These are phyloP conservation scores for Zosterops hypoxanthus DNA, from an alignment of 2,113 vertebrate genomes.

Conservation along the genomic window DNA sequence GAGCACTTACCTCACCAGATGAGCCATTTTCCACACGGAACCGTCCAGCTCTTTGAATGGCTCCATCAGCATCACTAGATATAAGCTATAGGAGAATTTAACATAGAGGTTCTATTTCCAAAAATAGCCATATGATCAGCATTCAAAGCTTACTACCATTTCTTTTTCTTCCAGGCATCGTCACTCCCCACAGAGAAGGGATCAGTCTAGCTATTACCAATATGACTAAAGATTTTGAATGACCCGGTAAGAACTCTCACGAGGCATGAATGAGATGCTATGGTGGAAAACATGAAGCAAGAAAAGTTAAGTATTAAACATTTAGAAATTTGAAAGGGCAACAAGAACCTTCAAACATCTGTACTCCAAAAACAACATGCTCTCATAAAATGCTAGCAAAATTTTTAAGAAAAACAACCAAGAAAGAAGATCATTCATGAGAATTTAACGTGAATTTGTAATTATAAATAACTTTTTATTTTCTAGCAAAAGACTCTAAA, in stretches of 20 bases:
- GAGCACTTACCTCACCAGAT: constrained; percentile 85
- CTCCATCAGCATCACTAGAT: constrained; percentile 97
- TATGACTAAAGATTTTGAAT: neutral
- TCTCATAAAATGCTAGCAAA: neutral
- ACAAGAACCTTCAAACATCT: neutral
- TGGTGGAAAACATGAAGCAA: neutral
- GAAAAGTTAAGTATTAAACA: neutral
- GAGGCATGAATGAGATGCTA: neutral
- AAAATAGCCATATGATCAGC: neutral
- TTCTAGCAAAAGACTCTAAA: neutral
- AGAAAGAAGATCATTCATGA: neutral
- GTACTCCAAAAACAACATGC: neutral
- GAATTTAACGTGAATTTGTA: neutral
- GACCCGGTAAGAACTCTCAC: neutral
- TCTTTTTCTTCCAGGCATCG: neutral
- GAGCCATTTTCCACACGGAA: constrained; percentile 98
- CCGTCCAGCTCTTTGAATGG: constrained; percentile 96
- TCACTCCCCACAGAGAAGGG: neutral
- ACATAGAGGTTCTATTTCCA: neutral
- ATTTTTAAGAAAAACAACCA: neutral
- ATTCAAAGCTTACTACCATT: neutral
- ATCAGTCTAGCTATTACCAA: neutral
- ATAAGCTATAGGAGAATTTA: constrained; percentile 83
- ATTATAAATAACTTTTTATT: neutral
- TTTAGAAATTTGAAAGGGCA: neutral